Conservation (phyloP, 2,797 vertebrate species). For the Siniperca obscura region DNA sequence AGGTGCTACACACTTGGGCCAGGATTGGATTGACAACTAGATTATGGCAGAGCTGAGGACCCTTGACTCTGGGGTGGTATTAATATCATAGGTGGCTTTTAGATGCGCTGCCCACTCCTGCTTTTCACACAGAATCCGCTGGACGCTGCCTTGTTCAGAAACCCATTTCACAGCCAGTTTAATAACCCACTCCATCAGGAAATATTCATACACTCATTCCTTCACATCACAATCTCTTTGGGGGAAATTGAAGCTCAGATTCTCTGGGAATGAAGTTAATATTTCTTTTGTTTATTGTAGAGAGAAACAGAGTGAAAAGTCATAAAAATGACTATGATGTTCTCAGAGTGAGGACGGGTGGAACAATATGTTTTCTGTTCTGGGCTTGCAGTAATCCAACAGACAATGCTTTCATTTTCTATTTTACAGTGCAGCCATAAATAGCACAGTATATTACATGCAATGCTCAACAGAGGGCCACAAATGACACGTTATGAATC, state of each 20-base stretch:
- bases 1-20: background rate
- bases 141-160: constrained; percentile 51
- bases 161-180: constrained; percentile 79
- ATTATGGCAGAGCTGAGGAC: constrained; percentile 37
- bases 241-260: constrained; percentile 64
- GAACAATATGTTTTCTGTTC: constrained; percentile 69
- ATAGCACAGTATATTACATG: constrained; percentile 65
- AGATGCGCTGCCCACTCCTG: constrained; percentile 50
- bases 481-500: constrained; percentile 65
- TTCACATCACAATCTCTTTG: constrained; percentile 49
- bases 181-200: constrained; percentile 61
- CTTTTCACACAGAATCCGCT: constrained; percentile 22
- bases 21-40: constrained; percentile 41
- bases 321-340: constrained; percentile 72
- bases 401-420: constrained; percentile 65
- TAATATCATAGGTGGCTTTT: constrained; percentile 51
- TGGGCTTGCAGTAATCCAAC: constrained; percentile 62
- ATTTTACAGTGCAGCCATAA: constrained; percentile 61
- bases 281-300: constrained; percentile 76
- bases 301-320: constrained; percentile 54
- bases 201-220: constrained; percentile 62
- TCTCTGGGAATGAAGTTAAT: constrained; percentile 67
- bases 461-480: constrained; percentile 42
- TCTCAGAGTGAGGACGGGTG: constrained; percentile 49
- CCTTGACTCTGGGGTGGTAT: constrained; percentile 31